Base-by-base conservation (phyloP, 2,888 invertebrate species). In the Leucania comma region DNA sequence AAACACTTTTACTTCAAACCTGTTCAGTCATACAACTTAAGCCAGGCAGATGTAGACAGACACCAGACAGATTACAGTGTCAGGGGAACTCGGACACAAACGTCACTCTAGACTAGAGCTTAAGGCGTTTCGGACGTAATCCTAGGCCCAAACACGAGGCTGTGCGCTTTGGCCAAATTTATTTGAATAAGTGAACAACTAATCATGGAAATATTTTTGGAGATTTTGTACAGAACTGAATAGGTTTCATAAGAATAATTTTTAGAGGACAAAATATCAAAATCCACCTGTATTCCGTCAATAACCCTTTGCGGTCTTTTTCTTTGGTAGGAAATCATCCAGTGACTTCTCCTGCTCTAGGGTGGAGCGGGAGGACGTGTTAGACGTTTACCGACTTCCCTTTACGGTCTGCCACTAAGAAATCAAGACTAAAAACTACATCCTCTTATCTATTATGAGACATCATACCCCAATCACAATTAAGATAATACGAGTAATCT, bases 51-150 rank as follows among this genome's bases (percentile, higher is more conserved):
- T 68, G 58, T 63, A 72, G 73, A 72, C 68, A 57, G 83, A 74
- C 75, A 69, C 68, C n/a, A 69, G 69, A 72, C 80, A 79, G 85
- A 83, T 84, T 84, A 84, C 71, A 59, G 69, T 81, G 84, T 84
- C 84, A 81, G 12, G 72, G 71, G 50, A 70, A 75, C 65, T 80
- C 42, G 79, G 81, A 78, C 75, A 74, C 63, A 50, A 68, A 64
- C 69, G 81, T 74, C 83, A 77, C 42, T 57, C 20, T 48, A 56
- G 72, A 12, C 26, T 66, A 60, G 54, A 70, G 85, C 84, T 84
- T 81, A 80, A 81, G 77, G 79, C 83, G 74, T 74, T 81, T 59
- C 65, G 64, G 57, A 48, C 68, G 32, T 81, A 84, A 84, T 79
- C 84, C 81, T n/a, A 10, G 58, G 54, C 26, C 48, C 53, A 58